Conservation (phyloP, 2,888 invertebrate species). For the Netelia melanura region DNA sequence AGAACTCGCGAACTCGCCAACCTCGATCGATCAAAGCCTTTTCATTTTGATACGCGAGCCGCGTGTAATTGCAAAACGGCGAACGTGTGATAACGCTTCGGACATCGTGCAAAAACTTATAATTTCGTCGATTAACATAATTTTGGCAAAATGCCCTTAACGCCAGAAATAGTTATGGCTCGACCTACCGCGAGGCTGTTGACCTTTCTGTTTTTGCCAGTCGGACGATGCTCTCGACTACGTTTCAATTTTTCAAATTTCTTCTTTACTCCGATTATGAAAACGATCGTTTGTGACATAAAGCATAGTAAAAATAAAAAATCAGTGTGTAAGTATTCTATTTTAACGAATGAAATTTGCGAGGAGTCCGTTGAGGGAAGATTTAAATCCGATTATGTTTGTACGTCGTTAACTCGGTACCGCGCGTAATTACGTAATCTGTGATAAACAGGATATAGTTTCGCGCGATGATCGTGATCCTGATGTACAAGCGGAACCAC, state of each 20-base stretch:
- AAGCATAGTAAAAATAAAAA: not conserved
- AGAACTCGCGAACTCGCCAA: not conserved
- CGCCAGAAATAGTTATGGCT: constrained; percentile 79
- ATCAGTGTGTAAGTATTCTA: not conserved
- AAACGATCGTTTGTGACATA: not conserved
- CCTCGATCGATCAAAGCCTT: not conserved
- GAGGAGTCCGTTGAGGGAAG: not conserved
- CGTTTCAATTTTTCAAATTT: not conserved
- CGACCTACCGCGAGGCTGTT: constrained; percentile 80
- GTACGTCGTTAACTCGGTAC: constrained; percentile 15
- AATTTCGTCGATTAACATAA: constrained; percentile 82
- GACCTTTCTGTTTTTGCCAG: constrained; percentile 80
- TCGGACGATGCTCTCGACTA: constrained; percentile 55
- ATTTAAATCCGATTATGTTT: constrained; percentile 31
- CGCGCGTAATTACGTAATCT: constrained; percentile 21
- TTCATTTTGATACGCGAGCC: too few species aligned
- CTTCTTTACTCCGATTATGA: not conserved
- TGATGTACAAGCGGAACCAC: constrained; percentile 6
- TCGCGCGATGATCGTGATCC: constrained; percentile 25
- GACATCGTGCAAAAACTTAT: constrained; percentile 73
- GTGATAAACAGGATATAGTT: constrained; percentile 11
- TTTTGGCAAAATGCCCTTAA: constrained; percentile 81
- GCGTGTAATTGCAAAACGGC: too few species aligned
- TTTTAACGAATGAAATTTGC: too few species aligned
- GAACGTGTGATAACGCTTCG: constrained; percentile 11